Conservation (phyloP, 53 echinoderm and acorn worm genomes). For the Apostichopus leukothele region DNA sequence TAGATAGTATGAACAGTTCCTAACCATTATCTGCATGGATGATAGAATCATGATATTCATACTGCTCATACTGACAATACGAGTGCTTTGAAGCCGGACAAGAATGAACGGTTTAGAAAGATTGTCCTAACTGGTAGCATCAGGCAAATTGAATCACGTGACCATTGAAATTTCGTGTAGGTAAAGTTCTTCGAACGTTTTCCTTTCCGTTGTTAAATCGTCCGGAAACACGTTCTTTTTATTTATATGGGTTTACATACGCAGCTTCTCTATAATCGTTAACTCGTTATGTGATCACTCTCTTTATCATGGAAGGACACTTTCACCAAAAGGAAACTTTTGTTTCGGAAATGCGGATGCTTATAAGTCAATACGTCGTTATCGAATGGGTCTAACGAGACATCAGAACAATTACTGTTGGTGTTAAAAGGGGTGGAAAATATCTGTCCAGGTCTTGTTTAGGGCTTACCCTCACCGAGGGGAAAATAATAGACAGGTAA, state of each 20-base stretch:
- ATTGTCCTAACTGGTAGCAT: no score
- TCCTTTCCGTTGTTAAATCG: neutral
- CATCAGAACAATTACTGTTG: slow-evolving; percentile 31
- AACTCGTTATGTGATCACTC: slow-evolving; percentile 26
- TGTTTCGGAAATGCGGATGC: neutral
- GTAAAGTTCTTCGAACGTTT: no score
- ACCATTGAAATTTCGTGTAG: no score
- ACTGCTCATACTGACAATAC: no score
- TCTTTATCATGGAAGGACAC: slow-evolving; percentile 16
- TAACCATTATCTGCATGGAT: no score
- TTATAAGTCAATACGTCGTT: neutral
- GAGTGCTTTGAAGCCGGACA: no score
- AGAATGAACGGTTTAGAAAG: no score
- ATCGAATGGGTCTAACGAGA: neutral
- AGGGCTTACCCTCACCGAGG: neutral
- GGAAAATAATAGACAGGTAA: slow-evolving; percentile 19
- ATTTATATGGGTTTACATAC: neutral
- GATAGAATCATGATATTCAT: no score
- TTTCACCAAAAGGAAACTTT: neutral
- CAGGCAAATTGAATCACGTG: no score
- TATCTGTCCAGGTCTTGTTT: slow-evolving; percentile 11
- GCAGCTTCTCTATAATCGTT: slow-evolving; percentile 27
- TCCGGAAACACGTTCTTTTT: neutral
- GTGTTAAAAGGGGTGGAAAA: slow-evolving; percentile 21
- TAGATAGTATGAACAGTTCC: no score